Evolutionary conservation across 2,888 invertebrate species (phyloP).

Genomic region (Linyphia triangularis): DNA sequence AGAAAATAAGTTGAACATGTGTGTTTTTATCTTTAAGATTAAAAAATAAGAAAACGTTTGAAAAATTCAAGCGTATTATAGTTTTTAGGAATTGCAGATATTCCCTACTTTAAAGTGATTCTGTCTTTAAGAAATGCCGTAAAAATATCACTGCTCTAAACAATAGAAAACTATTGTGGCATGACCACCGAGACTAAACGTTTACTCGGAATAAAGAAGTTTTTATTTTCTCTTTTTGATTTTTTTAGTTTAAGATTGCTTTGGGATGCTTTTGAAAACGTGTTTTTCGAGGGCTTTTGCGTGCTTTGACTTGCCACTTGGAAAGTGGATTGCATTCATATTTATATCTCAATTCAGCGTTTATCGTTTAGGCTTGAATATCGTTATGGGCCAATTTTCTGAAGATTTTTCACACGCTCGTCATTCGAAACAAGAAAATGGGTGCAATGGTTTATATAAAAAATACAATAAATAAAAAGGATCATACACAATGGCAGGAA

Average conservation of each 20-base stretch:
- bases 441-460: background rate
- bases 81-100: background rate
- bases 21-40: too few relatives aligned
- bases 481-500: conserved; percentile 18
- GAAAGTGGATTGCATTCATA: conserved; percentile 22
- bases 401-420: conserved; percentile 50
- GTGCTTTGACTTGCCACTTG: conserved; percentile 39
- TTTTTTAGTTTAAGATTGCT: background rate
- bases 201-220: conserved; percentile 47
- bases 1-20: too few relatives aligned
- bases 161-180: conserved; percentile 53
- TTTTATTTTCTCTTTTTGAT: conserved; percentile 11
- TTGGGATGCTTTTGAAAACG: background rate
- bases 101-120: background rate
- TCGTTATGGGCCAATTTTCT: conserved; percentile 8
- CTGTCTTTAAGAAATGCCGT: background rate
- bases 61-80: background rate
- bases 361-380: conserved; percentile 36
- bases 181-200: conserved; percentile 48
- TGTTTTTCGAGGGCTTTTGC: conserved; percentile 39
- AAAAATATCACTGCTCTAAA: conserved; percentile 18
- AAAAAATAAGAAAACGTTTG: too few relatives aligned
- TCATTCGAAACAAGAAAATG: conserved; percentile 40
- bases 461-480: background rate
- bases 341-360: conserved; percentile 12